Evolutionary conservation across 2,113 vertebrate species (phyloP).

Genomic region (Ardeotis arabs): DNA sequence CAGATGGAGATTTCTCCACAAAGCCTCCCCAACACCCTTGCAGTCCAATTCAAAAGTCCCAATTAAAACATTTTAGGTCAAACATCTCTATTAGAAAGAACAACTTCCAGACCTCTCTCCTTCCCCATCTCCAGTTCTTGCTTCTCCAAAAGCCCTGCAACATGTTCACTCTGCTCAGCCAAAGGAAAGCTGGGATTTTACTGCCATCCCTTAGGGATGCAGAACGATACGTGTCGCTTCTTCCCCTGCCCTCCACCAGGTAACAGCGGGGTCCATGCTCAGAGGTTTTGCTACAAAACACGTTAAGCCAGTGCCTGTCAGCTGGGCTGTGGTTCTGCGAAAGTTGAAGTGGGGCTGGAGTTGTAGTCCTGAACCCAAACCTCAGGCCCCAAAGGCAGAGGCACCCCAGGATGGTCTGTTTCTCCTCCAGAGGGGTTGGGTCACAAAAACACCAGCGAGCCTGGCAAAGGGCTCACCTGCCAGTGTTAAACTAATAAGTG

Average conservation of each 20-base stretch:
- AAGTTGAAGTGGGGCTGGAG: background rate
- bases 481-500: conserved; percentile 69
- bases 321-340: background rate
- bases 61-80: background rate
- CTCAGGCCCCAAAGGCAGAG: background rate
- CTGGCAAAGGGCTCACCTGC: conserved; percentile 65
- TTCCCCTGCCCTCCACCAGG: background rate
- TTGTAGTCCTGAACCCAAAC: background rate
- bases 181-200: background rate
- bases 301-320: fast-evolving
- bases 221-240: fast-evolving
- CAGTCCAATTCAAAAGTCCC: background rate
- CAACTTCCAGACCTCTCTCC: background rate
- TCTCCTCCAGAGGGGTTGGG: background rate
- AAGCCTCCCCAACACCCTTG: background rate
- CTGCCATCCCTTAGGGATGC: background rate
- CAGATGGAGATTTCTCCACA: background rate
- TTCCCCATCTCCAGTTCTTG: background rate
- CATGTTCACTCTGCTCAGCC: background rate
- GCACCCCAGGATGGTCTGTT: background rate
- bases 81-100: background rate
- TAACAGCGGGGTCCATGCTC: background rate
- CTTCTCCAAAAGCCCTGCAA: background rate
- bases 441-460: background rate
- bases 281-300: background rate